Evolutionary conservation across 2,113 vertebrate genomes (phyloP).

Genomic region (Thermophis baileyi): DNA sequence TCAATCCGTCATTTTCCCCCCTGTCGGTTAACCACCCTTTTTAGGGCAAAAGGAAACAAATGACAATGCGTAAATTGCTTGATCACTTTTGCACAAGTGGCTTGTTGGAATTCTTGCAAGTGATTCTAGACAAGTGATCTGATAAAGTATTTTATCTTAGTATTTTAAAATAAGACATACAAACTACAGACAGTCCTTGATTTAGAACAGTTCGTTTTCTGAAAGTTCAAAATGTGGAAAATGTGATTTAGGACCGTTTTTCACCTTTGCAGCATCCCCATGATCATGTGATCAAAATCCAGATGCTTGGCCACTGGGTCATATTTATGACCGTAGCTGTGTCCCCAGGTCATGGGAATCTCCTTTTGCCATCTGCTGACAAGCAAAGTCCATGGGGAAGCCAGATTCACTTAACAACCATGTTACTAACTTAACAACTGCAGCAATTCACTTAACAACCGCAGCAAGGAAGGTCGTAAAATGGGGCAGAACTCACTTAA

Average conservation of each 20-base stretch:
- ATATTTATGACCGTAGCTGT: neutral
- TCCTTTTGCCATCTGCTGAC: neutral
- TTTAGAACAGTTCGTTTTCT: neutral
- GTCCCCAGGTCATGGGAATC: neutral
- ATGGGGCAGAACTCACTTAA: too few relatives aligned
- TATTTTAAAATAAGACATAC: neutral
- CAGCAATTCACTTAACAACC: neutral
- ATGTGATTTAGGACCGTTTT: neutral
- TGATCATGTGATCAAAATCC: neutral
- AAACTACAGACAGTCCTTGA: neutral
- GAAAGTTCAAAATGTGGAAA: neutral
- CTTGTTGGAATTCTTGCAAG: neutral
- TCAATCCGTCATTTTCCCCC: rapidly evolving
- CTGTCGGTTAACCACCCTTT: neutral
- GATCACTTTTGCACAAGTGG: neutral
- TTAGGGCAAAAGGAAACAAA: neutral
- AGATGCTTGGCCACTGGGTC: neutral
- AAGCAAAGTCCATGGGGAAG: neutral
- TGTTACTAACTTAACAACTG: too few relatives aligned
- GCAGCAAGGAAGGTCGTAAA: too few relatives aligned
- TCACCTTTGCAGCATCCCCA: neutral
- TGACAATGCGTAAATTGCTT: neutral
- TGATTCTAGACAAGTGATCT: neutral
- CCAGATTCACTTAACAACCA: too few relatives aligned
- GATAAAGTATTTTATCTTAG: neutral